These are phyloP conservation scores for Nephrotoma appendiculata DNA, from an alignment of 2,888 invertebrate genomes.

Conservation along the genomic window DNA sequence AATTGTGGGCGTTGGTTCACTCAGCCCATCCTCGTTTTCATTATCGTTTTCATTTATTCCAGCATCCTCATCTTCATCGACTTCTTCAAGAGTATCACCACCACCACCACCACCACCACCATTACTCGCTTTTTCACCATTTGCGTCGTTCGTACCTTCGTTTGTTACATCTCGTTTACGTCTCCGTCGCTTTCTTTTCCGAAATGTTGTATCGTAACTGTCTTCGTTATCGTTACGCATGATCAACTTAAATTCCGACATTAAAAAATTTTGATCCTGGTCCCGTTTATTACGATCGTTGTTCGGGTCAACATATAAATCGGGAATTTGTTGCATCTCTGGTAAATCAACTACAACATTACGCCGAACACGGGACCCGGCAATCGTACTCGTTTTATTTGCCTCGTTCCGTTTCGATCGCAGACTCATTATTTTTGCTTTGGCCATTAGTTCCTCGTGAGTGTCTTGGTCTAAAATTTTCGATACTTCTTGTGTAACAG, in stretches of 20 bases:
- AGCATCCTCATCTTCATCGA: constrained; percentile 13
- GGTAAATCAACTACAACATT: not conserved
- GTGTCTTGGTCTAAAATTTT: constrained; percentile 29
- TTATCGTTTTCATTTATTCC: constrained; percentile 1
- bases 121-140: not conserved
- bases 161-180: not conserved
- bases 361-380: not conserved
- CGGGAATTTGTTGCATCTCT: constrained; percentile 3
- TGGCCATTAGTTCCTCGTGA: constrained; percentile 16
- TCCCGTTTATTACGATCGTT: not conserved
- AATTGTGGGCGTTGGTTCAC: constrained; percentile 11
- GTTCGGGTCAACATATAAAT: constrained; percentile 2
- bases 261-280: constrained; percentile 1
- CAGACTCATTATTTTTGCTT: constrained; percentile 20
- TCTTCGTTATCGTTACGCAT: constrained; percentile 8
- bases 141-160: not conserved
- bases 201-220: not conserved
- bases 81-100: constrained; percentile 13
- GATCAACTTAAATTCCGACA: constrained; percentile 8
- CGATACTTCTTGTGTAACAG: constrained; percentile 16
- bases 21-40: constrained; percentile 9
- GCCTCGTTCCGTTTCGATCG: constrained; percentile 14
- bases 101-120: constrained; percentile 8
- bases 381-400: not conserved
- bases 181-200: not conserved